Evolutionary conservation across 2,797 vertebrate species (phyloP).

Genomic region (Eutrigla gurnardus): DNA sequence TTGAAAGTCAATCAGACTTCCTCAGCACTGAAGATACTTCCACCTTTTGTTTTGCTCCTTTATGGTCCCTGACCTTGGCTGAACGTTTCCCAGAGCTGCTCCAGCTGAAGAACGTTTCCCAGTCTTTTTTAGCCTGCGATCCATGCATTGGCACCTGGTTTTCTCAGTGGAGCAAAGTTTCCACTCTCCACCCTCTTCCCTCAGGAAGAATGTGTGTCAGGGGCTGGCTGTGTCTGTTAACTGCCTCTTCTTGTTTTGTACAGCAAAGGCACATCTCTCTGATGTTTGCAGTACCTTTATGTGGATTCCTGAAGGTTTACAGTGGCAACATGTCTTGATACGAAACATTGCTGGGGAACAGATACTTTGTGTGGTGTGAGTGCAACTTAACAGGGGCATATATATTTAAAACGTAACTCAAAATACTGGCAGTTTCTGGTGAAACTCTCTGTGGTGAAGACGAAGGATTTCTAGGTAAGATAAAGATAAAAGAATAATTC

Average conservation of each 20-base stretch:
- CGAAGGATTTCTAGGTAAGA: conserved; percentile 2
- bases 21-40: conserved; percentile 17
- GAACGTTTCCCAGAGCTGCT: conserved; percentile 14
- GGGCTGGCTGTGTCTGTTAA: conserved; percentile 55
- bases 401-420: conserved; percentile 19
- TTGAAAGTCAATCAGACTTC: conserved; percentile 10
- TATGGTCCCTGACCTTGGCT: conserved; percentile 7
- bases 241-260: conserved; percentile 40
- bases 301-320: conserved; percentile 40
- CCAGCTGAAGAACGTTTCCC: conserved; percentile 6
- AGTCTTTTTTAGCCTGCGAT: conserved; percentile 21
- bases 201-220: conserved; percentile 69
- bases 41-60: conserved; percentile 47
- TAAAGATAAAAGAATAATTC: neutral
- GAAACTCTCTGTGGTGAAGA: neutral
- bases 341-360: conserved; percentile 5
- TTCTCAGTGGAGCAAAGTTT: conserved; percentile 66
- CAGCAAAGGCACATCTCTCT: conserved; percentile 39
- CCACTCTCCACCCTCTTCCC: conserved; percentile 66
- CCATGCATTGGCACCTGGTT: conserved; percentile 59
- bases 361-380: neutral
- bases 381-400: neutral
- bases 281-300: conserved; percentile 42
- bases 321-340: conserved; percentile 30
- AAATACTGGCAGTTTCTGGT: conserved; percentile 4